Evolutionary conservation across 1,140 invertebrate species (phyloP).

Genomic region (Dysdera silvatica): DNA sequence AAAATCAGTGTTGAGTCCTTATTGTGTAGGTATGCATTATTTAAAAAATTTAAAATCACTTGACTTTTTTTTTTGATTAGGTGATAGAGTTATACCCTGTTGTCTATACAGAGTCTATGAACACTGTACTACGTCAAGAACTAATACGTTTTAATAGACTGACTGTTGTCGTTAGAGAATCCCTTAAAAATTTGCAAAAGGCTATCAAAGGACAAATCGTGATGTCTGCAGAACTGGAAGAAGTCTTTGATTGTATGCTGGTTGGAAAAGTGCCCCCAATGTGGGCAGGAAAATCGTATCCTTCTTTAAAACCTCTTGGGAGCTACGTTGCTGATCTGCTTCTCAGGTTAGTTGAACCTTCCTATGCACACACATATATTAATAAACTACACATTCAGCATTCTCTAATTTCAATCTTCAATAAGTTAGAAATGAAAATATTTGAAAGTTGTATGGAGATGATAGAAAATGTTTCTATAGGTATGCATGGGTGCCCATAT

Average conservation of each 20-base stretch:
- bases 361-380: not conserved
- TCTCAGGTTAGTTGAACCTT: conserved; percentile 26
- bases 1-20: too few species aligned
- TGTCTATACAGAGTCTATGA: conserved; percentile 50
- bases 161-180: conserved; percentile 41
- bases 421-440: too few species aligned
- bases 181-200: conserved; percentile 46
- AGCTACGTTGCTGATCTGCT: conserved; percentile 49
- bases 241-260: conserved; percentile 46
- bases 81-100: conserved; percentile 55
- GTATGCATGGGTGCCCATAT: too few species aligned
- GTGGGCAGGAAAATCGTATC: conserved; percentile 48
- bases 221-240: conserved; percentile 50
- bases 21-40: not conserved
- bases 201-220: conserved; percentile 52
- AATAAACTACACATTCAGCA: too few species aligned
- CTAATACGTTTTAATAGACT: conserved; percentile 49
- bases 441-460: too few species aligned
- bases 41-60: not conserved
- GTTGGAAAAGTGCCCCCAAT: conserved; percentile 47
- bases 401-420: too few species aligned
- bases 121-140: conserved; percentile 52
- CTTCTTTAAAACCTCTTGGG: conserved; percentile 50
- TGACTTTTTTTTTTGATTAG: conserved; percentile 42
- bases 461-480: too few species aligned